Evolutionary conservation across 2,888 invertebrate species (phyloP), one percentile per base, ranked within the genome.

Genomic region (Argyresthia albistria): DNA sequence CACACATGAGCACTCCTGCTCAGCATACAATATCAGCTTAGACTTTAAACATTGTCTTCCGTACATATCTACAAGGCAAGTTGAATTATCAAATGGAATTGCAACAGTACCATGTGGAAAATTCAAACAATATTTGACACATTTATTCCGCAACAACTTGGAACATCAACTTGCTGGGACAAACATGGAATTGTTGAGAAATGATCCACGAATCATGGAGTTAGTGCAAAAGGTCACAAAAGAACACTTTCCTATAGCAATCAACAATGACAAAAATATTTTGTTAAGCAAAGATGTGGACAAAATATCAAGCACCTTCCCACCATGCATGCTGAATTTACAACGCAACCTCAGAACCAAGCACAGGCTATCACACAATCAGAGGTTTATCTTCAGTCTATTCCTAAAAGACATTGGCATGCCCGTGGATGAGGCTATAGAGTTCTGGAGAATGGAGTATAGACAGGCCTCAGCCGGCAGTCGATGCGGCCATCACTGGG

Each of bases 381-480:
- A 89, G 49, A 75, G 89, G 61, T 92, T 93, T 61, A 88, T 90
- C 60, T 92, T 91, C 59, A 92, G 91, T 55, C 76, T 93, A 25
- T 93, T 91, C 72, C 73, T 93, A 50, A 93, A 93, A 80, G 92
- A 92, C 60, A 89, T 91, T 62, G 93, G 93, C 0, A 87, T 93
- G 84, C 86, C 91, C 3, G 64, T 93, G 35, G 81, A 90, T 54
- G 91, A 93, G 65, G 89, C 92, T 9, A 64, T 93, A 46, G 69
- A 75, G 25, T 91, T 93, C 69, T 93, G 93, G 92, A 88, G 82
- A 65, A 60, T 67, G 15, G 91, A 93, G 67, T 93, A 93, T 70
- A 86, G 83, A 1, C 82, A 89, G 61, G 73, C 75, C 46, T 80
- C 88, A 43, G 69, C 65, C 51, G 75, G 79, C 2, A 71, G 64